Evolutionary conservation across 2,113 vertebrate genomes (phyloP).

Genomic region (Oceanodroma tethys): DNA sequence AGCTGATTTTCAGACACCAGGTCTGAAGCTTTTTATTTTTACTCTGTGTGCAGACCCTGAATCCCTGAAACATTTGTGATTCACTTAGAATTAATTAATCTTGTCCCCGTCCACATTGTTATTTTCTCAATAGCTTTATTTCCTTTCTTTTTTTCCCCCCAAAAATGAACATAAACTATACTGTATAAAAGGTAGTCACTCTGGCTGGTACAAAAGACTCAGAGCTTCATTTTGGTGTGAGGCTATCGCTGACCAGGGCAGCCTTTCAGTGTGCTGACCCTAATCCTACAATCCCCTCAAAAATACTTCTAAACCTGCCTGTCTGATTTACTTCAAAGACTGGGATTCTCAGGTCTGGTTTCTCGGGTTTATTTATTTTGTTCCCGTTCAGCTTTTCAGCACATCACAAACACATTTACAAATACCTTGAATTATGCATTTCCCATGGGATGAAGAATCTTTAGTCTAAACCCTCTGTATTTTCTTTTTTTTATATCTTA

Average conservation of each 20-base stretch:
- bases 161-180: not conserved
- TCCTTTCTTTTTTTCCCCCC: not conserved
- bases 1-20: not conserved
- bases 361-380: conserved; percentile 24
- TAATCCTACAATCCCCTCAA: not conserved
- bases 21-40: not conserved
- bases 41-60: not conserved
- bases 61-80: not conserved
- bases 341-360: conserved; percentile 1
- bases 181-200: not conserved
- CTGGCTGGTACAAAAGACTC: not conserved
- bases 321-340: conserved; percentile 16
- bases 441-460: conserved; percentile 18
- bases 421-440: conserved; percentile 56
- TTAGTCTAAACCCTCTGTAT: conserved; percentile 21
- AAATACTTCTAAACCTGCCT: not conserved
- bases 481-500: conserved; percentile 4
- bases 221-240: not conserved
- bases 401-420: conserved; percentile 45
- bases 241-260: not conserved
- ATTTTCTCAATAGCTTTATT: not conserved
- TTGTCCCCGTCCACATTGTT: not conserved
- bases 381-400: conserved; percentile 48
- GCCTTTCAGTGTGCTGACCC: not conserved
- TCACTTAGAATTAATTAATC: not conserved